A percentile compares a stretch with the other conserved stretches of the same genome.
These are phyloP conservation scores for Cyanistes caeruleus DNA, from an alignment of 2,113 vertebrate species.

Conservation along the genomic window DNA sequence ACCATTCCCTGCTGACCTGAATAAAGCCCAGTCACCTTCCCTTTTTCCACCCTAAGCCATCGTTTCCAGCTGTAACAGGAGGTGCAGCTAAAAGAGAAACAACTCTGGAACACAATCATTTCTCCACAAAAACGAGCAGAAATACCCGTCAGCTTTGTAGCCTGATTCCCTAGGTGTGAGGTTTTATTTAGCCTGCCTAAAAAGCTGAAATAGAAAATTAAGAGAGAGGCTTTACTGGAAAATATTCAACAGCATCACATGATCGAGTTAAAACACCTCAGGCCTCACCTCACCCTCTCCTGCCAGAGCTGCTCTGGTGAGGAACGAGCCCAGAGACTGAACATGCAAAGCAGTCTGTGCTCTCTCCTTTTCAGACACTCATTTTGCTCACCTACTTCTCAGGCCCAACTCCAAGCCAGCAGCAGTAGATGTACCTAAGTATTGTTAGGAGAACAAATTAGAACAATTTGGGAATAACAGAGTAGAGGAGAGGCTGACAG, in stretches of 20 bases:
- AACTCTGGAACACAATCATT: not conserved
- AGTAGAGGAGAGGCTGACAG: not conserved
- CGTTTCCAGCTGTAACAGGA: fast-evolving
- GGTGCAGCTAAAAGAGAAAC: not conserved
- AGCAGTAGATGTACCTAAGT: not conserved
- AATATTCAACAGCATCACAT: fast-evolving
- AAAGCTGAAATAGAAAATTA: not conserved
- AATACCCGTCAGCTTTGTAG: not conserved
- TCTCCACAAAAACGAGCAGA: not conserved
- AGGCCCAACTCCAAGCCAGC: not conserved
- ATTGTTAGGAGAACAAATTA: not conserved
- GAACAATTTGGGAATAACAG: not conserved
- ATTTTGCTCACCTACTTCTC: not conserved
- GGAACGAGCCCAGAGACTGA: not conserved
- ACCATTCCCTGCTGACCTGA: not conserved
- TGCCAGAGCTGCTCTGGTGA: not conserved
- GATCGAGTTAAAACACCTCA: fast-evolving
- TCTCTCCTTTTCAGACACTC: not conserved
- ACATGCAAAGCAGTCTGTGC: not conserved
- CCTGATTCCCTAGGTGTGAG: not conserved
- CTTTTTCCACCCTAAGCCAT: not conserved
- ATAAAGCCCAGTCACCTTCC: not conserved
- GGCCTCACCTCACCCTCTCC: not conserved
- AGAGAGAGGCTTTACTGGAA: not conserved
- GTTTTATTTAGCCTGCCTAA: not conserved